Percentiles rank a stretch among this genome's conserved stretches.
phyloP scores from a whole-genome alignment of 2,888 invertebrate species.

The Cactoblastis cactorum region DNA sequence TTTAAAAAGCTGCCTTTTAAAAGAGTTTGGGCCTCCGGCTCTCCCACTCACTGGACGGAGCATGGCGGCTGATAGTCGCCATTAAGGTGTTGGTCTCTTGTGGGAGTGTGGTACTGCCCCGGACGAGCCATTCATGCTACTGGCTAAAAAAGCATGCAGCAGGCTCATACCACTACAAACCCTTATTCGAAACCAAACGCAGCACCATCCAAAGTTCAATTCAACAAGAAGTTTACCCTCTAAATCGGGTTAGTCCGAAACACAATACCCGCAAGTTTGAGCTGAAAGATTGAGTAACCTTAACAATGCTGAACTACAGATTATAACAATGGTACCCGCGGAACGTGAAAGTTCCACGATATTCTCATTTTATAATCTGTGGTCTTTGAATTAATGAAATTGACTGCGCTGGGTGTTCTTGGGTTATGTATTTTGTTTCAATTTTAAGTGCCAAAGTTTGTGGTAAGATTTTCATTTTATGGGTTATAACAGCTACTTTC shows the following conservation, averaged over 20 bases:
- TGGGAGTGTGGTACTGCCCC: too few relatives aligned
- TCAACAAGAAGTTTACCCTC: constrained; percentile 40
- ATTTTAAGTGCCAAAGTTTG: background rate
- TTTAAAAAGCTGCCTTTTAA: too few relatives aligned
- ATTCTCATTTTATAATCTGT: constrained; percentile 12
- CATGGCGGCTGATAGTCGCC: too few relatives aligned
- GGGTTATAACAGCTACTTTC: too few relatives aligned
- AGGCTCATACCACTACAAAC: too few relatives aligned
- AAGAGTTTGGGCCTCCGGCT: too few relatives aligned
- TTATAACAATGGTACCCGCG: background rate
- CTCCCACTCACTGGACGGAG: too few relatives aligned
- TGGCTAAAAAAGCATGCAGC: too few relatives aligned
- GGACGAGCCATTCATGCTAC: too few relatives aligned
- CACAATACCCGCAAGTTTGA: constrained; percentile 27
- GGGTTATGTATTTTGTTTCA: background rate
- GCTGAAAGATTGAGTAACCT: constrained; percentile 35
- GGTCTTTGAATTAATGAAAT: background rate
- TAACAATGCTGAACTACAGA: constrained; percentile 8
- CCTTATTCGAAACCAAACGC: constrained; percentile 1
- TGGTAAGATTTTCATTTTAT: too few relatives aligned
- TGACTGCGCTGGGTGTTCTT: background rate
- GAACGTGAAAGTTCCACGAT: background rate
- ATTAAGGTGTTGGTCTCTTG: too few relatives aligned
- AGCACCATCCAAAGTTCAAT: constrained; percentile 31
- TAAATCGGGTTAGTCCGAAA: constrained; percentile 34